Base-by-base conservation (phyloP, 2,888 invertebrate genomes). In the Torymus texanus region DNA sequence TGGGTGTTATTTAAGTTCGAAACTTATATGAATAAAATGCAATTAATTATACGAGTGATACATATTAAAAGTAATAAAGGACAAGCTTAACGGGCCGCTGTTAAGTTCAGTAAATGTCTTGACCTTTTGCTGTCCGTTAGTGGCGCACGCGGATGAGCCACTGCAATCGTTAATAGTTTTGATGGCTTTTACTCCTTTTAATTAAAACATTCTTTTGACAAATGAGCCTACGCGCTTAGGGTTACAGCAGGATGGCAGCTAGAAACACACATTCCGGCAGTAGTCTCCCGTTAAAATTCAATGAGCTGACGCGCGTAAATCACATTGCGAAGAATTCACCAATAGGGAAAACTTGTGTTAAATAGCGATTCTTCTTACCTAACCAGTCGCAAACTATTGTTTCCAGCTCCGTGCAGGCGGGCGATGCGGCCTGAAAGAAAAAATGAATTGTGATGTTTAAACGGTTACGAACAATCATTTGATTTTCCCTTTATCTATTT, bases 301-400 rank as follows among this genome's bases (percentile, higher is more conserved):
- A 24, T 3, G 3, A 24, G 24, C 2, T 24, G 24, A 24, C 3
- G 24, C 24, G 3, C 24, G 24, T 24, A 24, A 24, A 24, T 24
- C n/a, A 59, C 10, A 59, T 14, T 1, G 59, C 13, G 59, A 59
- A 16, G 13, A 16, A 59, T 1, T 16, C 10, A 16, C 2, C 13
- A 16, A 16, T 10, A 16, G 16, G 10, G 59, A 16, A 16, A 59
- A 16, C n/a, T 59, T 16, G 59, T 3, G 24, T 3, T 24, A 16
- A 50, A 50, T 21, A 16, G 18, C 67, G 1, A 61, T 79, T 88
- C 92, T 92, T 88, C 92, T 92, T 92, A 93, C 97, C 97, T 88
- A 98, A 92, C 98, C 98, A 98, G 91, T 98, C 98, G 84, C 98
- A 91, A 85, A 98, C 97, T 83, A 98, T 96, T 0, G 97, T 97